These are phyloP conservation scores for Lepidurus arcticus DNA, from an alignment of 1,140 invertebrate species.

Conservation along the genomic window DNA sequence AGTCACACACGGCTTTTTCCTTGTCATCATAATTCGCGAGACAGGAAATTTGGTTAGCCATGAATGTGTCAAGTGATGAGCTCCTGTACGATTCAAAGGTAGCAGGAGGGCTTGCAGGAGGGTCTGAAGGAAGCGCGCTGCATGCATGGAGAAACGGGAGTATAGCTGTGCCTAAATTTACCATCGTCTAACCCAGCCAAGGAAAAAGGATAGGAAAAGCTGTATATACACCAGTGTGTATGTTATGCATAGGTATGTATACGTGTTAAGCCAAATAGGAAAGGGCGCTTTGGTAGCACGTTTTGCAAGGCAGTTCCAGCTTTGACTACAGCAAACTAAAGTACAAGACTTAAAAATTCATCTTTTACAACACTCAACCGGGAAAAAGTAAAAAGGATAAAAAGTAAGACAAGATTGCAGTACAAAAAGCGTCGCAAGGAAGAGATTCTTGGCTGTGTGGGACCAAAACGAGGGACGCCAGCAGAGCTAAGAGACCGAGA, in stretches of 20 bases:
- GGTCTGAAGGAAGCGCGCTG: neutral
- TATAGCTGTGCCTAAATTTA: conserved; percentile 22
- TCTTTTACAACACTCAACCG: neutral
- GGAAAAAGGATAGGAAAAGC: neutral
- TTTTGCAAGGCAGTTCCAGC: neutral
- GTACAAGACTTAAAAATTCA: neutral
- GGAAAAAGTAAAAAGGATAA: neutral
- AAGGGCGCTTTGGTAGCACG: neutral
- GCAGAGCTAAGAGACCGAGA: conserved; percentile 17
- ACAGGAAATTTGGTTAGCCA: neutral
- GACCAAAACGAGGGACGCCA: conserved; percentile 2
- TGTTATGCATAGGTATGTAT: conserved; percentile 10
- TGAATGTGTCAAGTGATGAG: conserved; percentile 18
- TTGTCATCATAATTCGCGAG: neutral
- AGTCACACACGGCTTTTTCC: neutral
- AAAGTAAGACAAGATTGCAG: neutral
- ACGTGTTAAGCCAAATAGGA: neutral
- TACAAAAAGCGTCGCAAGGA: neutral
- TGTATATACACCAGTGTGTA: conserved; percentile 15
- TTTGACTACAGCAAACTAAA: neutral
- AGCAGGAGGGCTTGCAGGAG: neutral
- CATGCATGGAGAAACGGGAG: conserved; percentile 2
- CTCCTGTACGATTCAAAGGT: neutral
- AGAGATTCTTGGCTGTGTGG: neutral
- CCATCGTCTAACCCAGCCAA: neutral